These are phyloP conservation scores for Cosmorhoe ocellata DNA, from an alignment of 2,888 invertebrate species.

Conservation along the genomic window DNA sequence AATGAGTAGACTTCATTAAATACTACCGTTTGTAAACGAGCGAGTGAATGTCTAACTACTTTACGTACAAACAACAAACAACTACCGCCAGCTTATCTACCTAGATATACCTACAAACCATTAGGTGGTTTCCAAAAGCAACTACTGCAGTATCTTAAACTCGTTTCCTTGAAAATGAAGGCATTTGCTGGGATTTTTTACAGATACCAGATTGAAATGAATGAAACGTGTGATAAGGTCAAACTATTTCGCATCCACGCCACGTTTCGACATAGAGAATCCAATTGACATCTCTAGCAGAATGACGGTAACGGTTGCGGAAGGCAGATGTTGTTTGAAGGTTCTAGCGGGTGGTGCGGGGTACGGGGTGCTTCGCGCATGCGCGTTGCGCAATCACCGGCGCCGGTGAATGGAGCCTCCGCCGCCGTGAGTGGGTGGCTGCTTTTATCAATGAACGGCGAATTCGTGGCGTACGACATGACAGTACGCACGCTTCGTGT, in stretches of 20 bases:
- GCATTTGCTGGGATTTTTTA: background rate
- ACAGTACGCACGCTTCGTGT: slow-evolving; percentile 74
- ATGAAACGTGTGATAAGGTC: slow-evolving; percentile 27
- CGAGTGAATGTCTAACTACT: slow-evolving; percentile 1
- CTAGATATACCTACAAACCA: too few relatives aligned
- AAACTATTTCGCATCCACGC: slow-evolving; percentile 24
- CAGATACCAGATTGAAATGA: slow-evolving; percentile 16
- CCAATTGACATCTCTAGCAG: slow-evolving; percentile 38
- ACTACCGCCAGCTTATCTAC: too few relatives aligned
- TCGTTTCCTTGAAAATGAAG: background rate
- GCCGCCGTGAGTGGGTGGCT: slow-evolving; percentile 64
- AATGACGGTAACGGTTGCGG: slow-evolving; percentile 49
- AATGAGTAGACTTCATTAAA: slow-evolving; percentile 29
- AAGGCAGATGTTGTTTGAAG: slow-evolving; percentile 57
- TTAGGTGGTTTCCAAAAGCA: too few relatives aligned
- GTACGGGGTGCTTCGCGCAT: slow-evolving; percentile 50
- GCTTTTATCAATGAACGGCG: slow-evolving; percentile 81
- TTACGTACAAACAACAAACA: too few relatives aligned
- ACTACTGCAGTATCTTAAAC: background rate
- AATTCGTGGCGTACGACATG: slow-evolving; percentile 76
- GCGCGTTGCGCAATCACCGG: slow-evolving; percentile 71
- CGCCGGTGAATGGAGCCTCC: slow-evolving; percentile 76
- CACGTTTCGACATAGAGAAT: slow-evolving; percentile 21
- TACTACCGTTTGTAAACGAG: slow-evolving; percentile 12
- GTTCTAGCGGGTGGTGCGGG: slow-evolving; percentile 43